Evolutionary conservation across 2,888 invertebrate genomes (phyloP), one percentile per base, ranked within the genome.

Genomic region (Nasonia oneida): DNA sequence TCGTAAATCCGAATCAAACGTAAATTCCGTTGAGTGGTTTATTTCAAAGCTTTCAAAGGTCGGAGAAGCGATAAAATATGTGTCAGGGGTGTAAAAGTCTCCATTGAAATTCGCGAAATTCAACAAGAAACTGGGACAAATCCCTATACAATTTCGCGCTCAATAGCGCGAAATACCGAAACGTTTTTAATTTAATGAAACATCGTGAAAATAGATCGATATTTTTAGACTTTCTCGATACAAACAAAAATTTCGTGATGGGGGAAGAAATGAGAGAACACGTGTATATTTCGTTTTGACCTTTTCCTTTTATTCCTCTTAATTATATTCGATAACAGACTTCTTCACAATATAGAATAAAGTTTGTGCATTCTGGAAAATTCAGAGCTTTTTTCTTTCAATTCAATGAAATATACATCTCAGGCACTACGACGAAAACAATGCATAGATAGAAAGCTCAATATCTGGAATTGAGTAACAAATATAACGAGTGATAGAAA

Each of bases 401-500:
- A 74, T 67, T 50, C 37, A 74, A 74, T 67, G 67, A 79, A 42
- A 10, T 78, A 71, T 37, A 39, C 29, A 70, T 53, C 33, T 79
- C 71, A 83, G 39, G 47, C 33, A 6, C 70, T 86, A 86, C 39
- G 47, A 74, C 18, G 6, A 86, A 84, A 84, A 83, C 83, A 80
- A 83, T 74, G 10, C 18, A 61, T 61, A 47, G 53, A 78, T 85
- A 85, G 70, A 85, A 87, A 83, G 61, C 85, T 85, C 83, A 87
- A 87, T 29, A 29, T 85, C 70, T 67, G 37, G 12, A 64, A 85
- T 85, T 81, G 85, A 85, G 81, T 85, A 87, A 87, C 83, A 83
- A 85, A 87, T 85, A 87, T 85, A 87, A 87, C 85, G 74, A 87
- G 67, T 76, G 71, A 81, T 83, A 85, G 77, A 74, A 83, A 77